Evolutionary conservation across 1,140 invertebrate species (phyloP), one percentile per base, ranked within the genome.

Genomic region (Piezodorus guildinii): DNA sequence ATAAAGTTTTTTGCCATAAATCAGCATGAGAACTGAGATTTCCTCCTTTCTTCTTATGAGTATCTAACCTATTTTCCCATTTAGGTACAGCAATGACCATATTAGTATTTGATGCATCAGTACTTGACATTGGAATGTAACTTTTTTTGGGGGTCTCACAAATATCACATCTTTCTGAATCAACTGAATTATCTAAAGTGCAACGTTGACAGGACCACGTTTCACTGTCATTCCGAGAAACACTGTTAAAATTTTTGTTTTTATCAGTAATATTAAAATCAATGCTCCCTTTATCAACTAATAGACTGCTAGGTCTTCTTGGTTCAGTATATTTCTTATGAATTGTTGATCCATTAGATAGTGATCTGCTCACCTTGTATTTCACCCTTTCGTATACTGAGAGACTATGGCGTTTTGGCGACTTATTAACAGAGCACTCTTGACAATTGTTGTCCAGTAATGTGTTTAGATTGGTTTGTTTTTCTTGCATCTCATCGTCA

Each of bases 331-430:
- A 62, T 58, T 66, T 63, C 19, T 66, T 65, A 17, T 68, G 65
- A 2, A 67, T 62, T 10, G 65, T 64, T 43, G 64, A 56, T 15
- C 77, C 78, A 63, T 79, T 80, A 16, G 79, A 81, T 30, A 80
- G 67, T 3, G 79, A 80, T 25, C 79, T 75, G 69, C 78, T 79
- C 4, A 80, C 77, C 72, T 80, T 80, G 5, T 77, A 78, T 76
- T 80, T 79, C 65, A 83, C 77, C 72, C 78, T 71, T 72, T 85
- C 78, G 72, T 84, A 78, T 73, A 83, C 75, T 64, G 78, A 77
- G 10, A 76, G 73, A 69, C 77, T 75, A 56, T 80, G 76, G 43
- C 78, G 73, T 69, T 81, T 80, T 23, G 78, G 77, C n/a, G 78
- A 80, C 25, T 70, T 67, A 49, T 70, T 72, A 15, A 60, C 59